A percentile compares a stretch with the other conserved stretches of the same genome.
Conservation (phyloP, 2,888 invertebrate species). For the Cheilosia impressa region DNA sequence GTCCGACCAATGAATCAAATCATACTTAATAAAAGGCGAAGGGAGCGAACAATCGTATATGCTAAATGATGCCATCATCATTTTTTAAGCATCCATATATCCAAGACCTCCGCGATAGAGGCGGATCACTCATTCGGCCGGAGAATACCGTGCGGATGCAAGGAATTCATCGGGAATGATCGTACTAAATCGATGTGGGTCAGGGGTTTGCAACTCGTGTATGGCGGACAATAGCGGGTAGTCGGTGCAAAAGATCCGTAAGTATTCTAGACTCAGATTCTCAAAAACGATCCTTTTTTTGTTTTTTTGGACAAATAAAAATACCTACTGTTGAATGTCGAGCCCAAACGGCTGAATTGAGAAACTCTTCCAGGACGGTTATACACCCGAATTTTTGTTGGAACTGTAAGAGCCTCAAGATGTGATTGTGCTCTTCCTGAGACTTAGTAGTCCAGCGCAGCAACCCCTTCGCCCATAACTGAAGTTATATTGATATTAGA, state of each 20-base stretch:
- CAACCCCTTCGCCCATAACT: too few species aligned
- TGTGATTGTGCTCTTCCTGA: too few species aligned
- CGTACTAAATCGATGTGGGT: background rate
- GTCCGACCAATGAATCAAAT: background rate
- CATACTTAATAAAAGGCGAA: slow-evolving; percentile 13
- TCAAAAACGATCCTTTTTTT: too few species aligned
- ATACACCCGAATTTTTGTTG: too few species aligned
- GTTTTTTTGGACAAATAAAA: too few species aligned
- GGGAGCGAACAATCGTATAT: slow-evolving; percentile 15
- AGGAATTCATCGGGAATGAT: background rate
- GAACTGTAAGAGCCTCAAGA: too few species aligned
- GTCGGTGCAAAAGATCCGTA: background rate
- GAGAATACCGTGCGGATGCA: background rate
- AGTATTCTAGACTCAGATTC: too few species aligned
- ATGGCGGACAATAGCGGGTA: background rate
- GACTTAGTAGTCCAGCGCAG: too few species aligned
- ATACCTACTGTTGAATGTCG: too few species aligned
- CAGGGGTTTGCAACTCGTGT: background rate
- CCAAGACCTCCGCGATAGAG: background rate
- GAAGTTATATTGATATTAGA: too few species aligned
- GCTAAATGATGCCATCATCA: slow-evolving; percentile 19
- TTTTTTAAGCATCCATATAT: slow-evolving; percentile 1
- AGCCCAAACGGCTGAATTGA: background rate
- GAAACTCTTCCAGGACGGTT: background rate
- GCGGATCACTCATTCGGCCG: slow-evolving; percentile 13